Percentiles rank a stretch among this genome's conserved stretches.
Evolutionary conservation across 2,113 vertebrate species (phyloP).

Genomic region (Pycnonotus jocosus): DNA sequence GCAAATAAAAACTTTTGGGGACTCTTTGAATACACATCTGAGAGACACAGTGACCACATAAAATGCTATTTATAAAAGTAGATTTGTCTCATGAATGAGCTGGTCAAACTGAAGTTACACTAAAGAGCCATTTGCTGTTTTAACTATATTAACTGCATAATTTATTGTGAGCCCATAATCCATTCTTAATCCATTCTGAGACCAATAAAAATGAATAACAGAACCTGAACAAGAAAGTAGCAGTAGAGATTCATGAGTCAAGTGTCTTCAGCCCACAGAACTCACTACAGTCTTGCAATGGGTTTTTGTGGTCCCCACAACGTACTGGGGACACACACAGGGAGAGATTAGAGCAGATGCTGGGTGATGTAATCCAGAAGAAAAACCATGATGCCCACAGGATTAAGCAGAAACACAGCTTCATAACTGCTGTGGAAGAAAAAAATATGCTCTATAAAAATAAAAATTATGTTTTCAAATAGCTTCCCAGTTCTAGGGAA

Average conservation of each 20-base stretch:
- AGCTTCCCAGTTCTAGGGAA: not conserved
- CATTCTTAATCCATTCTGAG: not conserved
- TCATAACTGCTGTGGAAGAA: not conserved
- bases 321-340: rapidly evolving
- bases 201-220: not conserved
- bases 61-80: not conserved
- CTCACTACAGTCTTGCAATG: not conserved
- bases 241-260: not conserved
- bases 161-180: not conserved
- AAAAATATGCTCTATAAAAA: not conserved
- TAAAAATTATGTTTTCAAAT: not conserved
- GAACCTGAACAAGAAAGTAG: not conserved
- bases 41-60: not conserved
- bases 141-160: not conserved
- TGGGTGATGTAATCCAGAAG: not conserved
- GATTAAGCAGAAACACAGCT: not conserved
- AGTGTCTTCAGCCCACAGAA: not conserved
- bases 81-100: not conserved
- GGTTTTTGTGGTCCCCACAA: not conserved
- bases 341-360: not conserved
- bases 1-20: not conserved
- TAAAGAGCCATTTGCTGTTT: not conserved
- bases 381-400: not conserved
- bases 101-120: not conserved
- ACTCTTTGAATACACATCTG: not conserved